phyloP scores from a whole-genome alignment of 2,888 invertebrate genomes.

The Cybosia mesomella region DNA sequence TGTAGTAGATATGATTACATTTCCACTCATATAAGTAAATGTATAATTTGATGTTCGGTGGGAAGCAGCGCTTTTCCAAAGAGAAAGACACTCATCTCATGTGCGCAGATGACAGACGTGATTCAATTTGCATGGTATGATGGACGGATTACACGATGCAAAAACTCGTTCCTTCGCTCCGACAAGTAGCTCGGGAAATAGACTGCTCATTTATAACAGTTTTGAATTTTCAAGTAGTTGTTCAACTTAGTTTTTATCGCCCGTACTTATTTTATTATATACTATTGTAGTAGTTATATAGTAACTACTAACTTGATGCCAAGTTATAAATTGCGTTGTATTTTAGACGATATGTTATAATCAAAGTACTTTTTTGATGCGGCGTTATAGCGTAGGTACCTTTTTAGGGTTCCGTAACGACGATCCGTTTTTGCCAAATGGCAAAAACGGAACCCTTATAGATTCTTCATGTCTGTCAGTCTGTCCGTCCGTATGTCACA shows the following conservation, averaged over 20 bases:
- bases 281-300: not conserved
- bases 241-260: constrained; percentile 16
- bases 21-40: constrained; percentile 35
- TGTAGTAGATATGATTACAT: constrained; percentile 35
- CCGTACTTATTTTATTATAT: not conserved
- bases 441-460: too few relatives aligned
- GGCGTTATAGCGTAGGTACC: not conserved
- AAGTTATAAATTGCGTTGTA: too few relatives aligned
- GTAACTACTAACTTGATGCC: not conserved
- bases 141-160: constrained; percentile 77
- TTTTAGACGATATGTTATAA: too few relatives aligned
- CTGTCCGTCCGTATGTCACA: too few relatives aligned
- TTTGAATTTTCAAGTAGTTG: constrained; percentile 41
- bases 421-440: too few relatives aligned
- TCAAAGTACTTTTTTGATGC: not conserved
- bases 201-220: constrained; percentile 53
- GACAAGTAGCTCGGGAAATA: constrained; percentile 55
- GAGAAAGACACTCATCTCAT: constrained; percentile 67
- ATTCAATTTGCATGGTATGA: constrained; percentile 83
- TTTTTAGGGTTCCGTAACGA: not conserved
- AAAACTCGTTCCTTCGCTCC: constrained; percentile 60
- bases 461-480: too few relatives aligned
- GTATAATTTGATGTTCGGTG: constrained; percentile 48
- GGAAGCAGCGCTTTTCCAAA: constrained; percentile 56
- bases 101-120: constrained; percentile 81